Evolutionary conservation across 2,113 vertebrate species (phyloP), one percentile per base, ranked within the genome.

Genomic region (Sciurus niger): DNA sequence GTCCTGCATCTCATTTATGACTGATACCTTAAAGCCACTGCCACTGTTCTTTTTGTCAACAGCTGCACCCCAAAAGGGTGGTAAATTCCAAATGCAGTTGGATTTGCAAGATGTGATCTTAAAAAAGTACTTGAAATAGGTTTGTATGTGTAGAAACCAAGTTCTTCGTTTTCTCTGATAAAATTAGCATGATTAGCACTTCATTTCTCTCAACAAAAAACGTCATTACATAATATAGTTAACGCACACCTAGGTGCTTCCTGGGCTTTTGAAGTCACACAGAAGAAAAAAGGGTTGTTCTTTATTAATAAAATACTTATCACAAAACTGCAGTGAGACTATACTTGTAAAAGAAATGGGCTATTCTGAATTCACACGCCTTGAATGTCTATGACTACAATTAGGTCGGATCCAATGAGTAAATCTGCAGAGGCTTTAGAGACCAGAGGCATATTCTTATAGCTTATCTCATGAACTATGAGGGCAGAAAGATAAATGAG

Each of bases 401-500:
- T 72, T 85, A 78, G 0, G 7, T 18, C 48, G 74, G 40, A 58
- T 67, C 24, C 51, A 76, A 93, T 95, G 30, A 68, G 8, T 70
- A 85, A 67, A 43, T 80, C 88, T 72, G 34, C 40, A 25, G 12
- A 74, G n/a, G 34, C 48, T 80, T 79, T 94, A 25, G 51, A 84
- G 82, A 77, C n/a, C 73, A 28, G 65, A 88, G 43, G 28, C 30
- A 34, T 70, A 76, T 25, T 93, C 83, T 88, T 60, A 87, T 84
- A 73, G 63, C n/a, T 86, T 80, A 58, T 84, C 73, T 67, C 58
- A 67, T 43, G 89, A 97, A 73, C 30, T 46, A n/a, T 18, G 30
- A 63, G 73, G 14, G 77, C 32, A 93, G 68, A 40, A 93, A 95
- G 82, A 96, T 53, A 89, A 84, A 77, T 60, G 95, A 73, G 74